Evolutionary conservation across 1,140 invertebrate genomes (phyloP).

Genomic region (Venustaconcha ellipsiformis): DNA sequence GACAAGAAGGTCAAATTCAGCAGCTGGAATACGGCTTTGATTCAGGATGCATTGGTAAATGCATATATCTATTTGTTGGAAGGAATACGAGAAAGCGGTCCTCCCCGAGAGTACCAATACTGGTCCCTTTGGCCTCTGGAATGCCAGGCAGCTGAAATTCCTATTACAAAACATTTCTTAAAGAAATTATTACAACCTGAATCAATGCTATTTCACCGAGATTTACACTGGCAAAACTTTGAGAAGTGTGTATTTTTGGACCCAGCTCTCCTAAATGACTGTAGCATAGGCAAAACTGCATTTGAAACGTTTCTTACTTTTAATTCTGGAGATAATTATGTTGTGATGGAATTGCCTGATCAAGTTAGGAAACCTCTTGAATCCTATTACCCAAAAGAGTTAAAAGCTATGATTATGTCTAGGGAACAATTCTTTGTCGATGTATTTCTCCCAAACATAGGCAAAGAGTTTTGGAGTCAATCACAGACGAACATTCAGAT

Average conservation of each 20-base stretch:
- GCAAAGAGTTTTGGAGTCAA: neutral
- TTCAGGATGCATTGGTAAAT: too few relatives aligned
- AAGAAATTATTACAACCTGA: neutral
- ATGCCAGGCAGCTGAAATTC: neutral
- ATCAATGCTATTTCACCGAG: neutral
- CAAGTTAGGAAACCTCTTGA: neutral
- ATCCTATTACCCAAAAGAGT: neutral
- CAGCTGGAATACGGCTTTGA: too few relatives aligned
- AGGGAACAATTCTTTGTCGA: constrained; percentile 8
- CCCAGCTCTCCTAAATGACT: neutral
- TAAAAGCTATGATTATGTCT: neutral
- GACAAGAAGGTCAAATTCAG: neutral
- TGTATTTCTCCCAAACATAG: constrained; percentile 7
- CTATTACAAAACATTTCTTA: constrained; percentile 3
- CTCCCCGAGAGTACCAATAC: neutral
- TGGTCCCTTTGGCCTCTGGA: neutral
- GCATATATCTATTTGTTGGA: too few relatives aligned
- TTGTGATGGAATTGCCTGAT: too few relatives aligned
- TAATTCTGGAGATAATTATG: too few relatives aligned
- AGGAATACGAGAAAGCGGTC: neutral
- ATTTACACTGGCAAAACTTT: neutral
- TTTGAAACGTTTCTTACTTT: neutral
- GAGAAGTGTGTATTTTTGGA: constrained; percentile 4
- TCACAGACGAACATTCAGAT: neutral
- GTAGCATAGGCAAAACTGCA: neutral